Base-by-base conservation (phyloP, 2,113 vertebrate genomes). In the Rhinogobius similis region DNA sequence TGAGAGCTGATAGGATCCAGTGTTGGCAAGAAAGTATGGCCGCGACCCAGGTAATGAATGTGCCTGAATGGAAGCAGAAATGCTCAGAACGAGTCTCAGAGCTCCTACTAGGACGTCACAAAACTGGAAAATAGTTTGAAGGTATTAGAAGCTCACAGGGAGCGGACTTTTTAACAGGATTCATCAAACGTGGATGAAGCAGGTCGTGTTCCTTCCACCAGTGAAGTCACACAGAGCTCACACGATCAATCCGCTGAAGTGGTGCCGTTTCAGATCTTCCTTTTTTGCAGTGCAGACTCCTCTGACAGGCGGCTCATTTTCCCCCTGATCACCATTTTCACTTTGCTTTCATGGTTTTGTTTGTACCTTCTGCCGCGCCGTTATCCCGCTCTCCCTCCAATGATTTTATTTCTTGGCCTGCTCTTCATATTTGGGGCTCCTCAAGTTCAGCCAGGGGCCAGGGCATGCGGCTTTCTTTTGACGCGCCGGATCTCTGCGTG, bases 251-350 rank as follows among this genome's bases (percentile, higher is more conserved):
- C 10, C 10, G 7, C 46, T 50, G 46, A 21, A n/a, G n/a, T 21
- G 20, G 9, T 50, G 39, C 11, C 95, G 95, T 97, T 97, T 36
- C 32, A 43, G 12, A 43, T 43, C 2, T 44, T 48, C 44, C 20
- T 48, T 50, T 50, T 50, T 50, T 50, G 46, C 20, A 50, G 46
- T 50, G 46, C 46, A 96, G 93, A 93, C 95, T 92, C 26, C 24
- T 12, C 78, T 63, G 21, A 93, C 94, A 92, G 93, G 86, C 90
- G 92, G 93, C 93, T 97, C 94, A 98, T 99, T 95, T 95, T 95
- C 95, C 95, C 95, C 96, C 92, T 94, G 96, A 95, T 96, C 95
- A 92, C 95, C 89, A 93, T 97, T 98, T 94, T 91, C 78, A 78
- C 76, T 84, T 84, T 76, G 78, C 72, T 81, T 88, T 84, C 85